phyloP scores from a whole-genome alignment of 2,888 invertebrate genomes.

The Sylvicola fuscatus region DNA sequence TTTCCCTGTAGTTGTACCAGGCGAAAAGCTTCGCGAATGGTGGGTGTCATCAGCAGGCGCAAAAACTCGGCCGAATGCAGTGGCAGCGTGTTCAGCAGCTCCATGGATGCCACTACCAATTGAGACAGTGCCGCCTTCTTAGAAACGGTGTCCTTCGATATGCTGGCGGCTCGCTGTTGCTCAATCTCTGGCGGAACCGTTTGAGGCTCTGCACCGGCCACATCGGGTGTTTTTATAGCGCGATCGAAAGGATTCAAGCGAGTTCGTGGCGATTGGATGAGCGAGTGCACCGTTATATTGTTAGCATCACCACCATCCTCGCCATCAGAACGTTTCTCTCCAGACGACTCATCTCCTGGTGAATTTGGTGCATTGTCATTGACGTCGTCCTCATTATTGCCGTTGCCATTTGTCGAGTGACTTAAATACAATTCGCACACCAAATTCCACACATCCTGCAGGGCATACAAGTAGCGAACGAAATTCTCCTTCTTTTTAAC shows the following conservation, averaged over 20 bases:
- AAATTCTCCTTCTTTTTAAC: slow-evolving; percentile 33
- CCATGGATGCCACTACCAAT: slow-evolving; percentile 66
- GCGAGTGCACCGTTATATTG: background rate
- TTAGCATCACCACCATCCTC: background rate
- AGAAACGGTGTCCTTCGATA: slow-evolving; percentile 74
- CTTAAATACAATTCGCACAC: slow-evolving; percentile 35
- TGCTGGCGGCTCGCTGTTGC: slow-evolving; percentile 59
- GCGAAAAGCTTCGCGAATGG: slow-evolving; percentile 25
- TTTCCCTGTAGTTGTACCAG: slow-evolving; percentile 26
- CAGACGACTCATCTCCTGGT: slow-evolving; percentile 10
- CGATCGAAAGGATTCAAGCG: slow-evolving; percentile 4
- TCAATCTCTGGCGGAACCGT: slow-evolving; percentile 67
- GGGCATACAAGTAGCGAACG: slow-evolving; percentile 35
- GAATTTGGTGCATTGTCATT: slow-evolving; percentile 3
- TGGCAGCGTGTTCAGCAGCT: slow-evolving; percentile 45
- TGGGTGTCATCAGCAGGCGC: slow-evolving; percentile 24
- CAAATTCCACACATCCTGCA: slow-evolving; percentile 39
- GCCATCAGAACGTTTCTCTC: slow-evolving; percentile 7
- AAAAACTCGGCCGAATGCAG: slow-evolving; percentile 33
- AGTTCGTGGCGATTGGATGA: too few species aligned
- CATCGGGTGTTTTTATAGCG: background rate
- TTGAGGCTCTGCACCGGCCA: slow-evolving; percentile 18
- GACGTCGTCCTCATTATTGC: slow-evolving; percentile 14
- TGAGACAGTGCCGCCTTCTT: slow-evolving; percentile 69
- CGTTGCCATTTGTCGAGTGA: slow-evolving; percentile 21